phyloP scores from a whole-genome alignment of 2,888 invertebrate genomes.

The Calliscelio sp. region DNA sequence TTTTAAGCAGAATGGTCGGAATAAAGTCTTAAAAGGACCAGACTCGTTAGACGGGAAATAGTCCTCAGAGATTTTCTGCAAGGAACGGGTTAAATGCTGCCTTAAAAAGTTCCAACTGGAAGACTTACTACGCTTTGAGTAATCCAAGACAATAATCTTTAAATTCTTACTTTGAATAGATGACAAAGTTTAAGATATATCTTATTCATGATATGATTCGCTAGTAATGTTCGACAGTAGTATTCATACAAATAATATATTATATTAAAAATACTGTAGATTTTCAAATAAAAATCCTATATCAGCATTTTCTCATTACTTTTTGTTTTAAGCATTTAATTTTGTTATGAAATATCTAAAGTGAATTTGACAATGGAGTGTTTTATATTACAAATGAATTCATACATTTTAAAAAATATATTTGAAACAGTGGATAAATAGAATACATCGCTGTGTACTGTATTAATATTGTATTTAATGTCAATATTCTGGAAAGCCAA shows the following conservation, averaged over 20 bases:
- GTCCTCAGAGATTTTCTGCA: slow-evolving; percentile 36
- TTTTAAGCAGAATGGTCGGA: slow-evolving; percentile 48
- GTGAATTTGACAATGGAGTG: no score
- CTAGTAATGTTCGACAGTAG: neutral
- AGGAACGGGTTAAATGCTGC: slow-evolving; percentile 50
- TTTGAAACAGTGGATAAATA: no score
- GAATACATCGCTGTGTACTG: no score
- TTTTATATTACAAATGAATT: no score
- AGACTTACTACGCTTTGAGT: slow-evolving; percentile 55
- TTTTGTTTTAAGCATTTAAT: neutral
- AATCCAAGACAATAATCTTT: slow-evolving; percentile 46
- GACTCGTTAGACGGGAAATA: slow-evolving; percentile 49
- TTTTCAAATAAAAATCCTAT: no score
- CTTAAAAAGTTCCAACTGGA: slow-evolving; percentile 53
- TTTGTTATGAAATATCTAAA: neutral
- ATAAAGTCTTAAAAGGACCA: slow-evolving; percentile 54
- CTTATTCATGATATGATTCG: slow-evolving; percentile 10
- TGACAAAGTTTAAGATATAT: slow-evolving; percentile 27
- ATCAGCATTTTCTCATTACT: no score
- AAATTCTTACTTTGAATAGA: slow-evolving; percentile 48
- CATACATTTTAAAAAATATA: no score
- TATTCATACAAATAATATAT: slow-evolving; percentile 6
- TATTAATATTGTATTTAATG: slow-evolving; percentile 3
- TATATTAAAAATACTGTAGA: no score
- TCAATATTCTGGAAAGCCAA: no score